Conservation (phyloP, 2,113 vertebrate genomes). For the Seriola quinqueradiata region DNA sequence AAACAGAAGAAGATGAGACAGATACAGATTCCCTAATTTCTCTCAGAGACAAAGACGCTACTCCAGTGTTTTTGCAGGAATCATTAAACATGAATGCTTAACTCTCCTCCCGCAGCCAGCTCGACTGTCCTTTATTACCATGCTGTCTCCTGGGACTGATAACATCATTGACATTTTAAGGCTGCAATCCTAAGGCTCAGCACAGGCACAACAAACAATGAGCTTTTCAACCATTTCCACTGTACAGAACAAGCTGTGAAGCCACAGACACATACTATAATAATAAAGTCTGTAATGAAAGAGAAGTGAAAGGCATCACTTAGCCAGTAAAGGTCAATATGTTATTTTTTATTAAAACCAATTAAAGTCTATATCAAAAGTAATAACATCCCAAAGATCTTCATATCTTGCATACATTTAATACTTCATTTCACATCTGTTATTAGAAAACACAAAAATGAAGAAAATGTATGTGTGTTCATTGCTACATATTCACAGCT, state of each 20-base stretch:
- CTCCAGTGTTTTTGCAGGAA: neutral
- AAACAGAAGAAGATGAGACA: neutral
- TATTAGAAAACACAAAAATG: no score
- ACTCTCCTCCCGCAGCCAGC: neutral
- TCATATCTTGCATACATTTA: no score
- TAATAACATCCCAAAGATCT: no score
- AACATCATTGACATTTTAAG: constrained; percentile 10
- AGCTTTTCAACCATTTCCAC: constrained; percentile 13
- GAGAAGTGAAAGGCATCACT: constrained; percentile 25
- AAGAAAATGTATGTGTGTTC: no score
- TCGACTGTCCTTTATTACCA: neutral
- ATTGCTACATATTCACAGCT: no score
- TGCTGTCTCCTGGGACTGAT: constrained; percentile 11
- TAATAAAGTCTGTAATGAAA: constrained; percentile 15
- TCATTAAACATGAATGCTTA: constrained; percentile 6
- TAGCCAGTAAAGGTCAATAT: constrained; percentile 30
- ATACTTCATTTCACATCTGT: no score
- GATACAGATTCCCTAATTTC: neutral
- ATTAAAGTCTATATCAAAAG: no score
- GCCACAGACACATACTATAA: constrained; percentile 14
- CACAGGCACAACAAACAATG: neutral
- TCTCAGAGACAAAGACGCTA: neutral
- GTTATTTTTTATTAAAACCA: neutral
- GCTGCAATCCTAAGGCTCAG: neutral
- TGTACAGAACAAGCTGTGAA: neutral